phyloP scores from a whole-genome alignment of 2,888 invertebrate species.

The Antheraea yamamai region DNA sequence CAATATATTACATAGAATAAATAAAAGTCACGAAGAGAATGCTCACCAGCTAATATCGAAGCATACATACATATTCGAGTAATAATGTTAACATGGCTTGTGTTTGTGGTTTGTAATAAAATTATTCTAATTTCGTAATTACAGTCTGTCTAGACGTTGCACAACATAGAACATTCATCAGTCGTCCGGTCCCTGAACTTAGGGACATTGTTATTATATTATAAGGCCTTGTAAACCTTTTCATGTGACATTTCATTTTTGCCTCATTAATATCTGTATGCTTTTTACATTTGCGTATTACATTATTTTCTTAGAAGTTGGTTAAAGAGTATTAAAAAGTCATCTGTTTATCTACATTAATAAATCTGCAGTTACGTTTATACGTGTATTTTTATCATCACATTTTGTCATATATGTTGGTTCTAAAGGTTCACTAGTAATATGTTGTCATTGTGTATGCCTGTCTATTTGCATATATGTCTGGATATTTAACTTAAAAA shows the following conservation, averaged over 20 bases:
- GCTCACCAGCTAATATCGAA: background rate
- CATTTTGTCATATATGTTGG: too few relatives aligned
- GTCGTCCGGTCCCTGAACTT: constrained; percentile 6
- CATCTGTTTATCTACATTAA: background rate
- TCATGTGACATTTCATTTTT: background rate
- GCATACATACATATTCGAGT: background rate
- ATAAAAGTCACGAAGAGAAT: background rate
- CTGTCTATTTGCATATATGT: too few relatives aligned
- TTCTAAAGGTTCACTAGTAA: too few relatives aligned
- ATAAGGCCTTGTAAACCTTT: background rate
- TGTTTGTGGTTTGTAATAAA: constrained; percentile 11
- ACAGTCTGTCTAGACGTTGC: constrained; percentile 16
- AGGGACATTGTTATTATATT: background rate
- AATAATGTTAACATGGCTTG: background rate
- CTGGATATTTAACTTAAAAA: too few relatives aligned
- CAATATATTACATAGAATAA: too few relatives aligned
- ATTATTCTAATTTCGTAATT: constrained; percentile 16
- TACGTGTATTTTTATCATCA: too few relatives aligned
- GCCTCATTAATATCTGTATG: background rate
- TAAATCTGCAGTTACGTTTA: too few relatives aligned
- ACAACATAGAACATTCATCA: constrained; percentile 11
- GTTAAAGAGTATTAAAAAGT: background rate
- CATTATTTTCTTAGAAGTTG: background rate
- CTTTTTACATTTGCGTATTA: background rate
- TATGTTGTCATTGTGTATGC: too few relatives aligned